phyloP scores from a whole-genome alignment of 2,797 vertebrate species.

The Pogonophryne albipinna region DNA sequence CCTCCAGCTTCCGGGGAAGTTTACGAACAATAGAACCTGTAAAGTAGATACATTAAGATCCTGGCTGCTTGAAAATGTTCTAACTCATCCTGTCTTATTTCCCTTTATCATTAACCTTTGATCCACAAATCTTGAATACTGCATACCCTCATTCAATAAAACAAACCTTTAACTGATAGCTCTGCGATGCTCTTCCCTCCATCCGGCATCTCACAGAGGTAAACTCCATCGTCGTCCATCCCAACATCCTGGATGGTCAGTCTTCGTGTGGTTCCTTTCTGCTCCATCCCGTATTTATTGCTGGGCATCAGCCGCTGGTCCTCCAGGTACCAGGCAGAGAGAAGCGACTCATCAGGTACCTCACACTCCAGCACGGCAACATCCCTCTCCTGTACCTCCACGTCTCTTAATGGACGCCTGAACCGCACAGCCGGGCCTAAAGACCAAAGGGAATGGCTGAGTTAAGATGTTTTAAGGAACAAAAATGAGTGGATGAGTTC shows the following conservation, averaged over 20 bases:
- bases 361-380: conserved; percentile 94
- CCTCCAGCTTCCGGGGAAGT: conserved; percentile 93
- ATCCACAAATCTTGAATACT: background rate
- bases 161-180: conserved; percentile 92
- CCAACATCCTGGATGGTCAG: conserved; percentile 92
- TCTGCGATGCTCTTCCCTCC: conserved; percentile 94
- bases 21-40: conserved; percentile 91
- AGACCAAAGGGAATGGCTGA: background rate
- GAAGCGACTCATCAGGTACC: conserved; percentile 90
- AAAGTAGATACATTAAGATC: background rate
- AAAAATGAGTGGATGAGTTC: background rate
- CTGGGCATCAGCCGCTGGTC: conserved; percentile 92
- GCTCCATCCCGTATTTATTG: conserved; percentile 93
- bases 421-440: conserved; percentile 91
- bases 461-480: background rate
- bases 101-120: background rate
- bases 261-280: conserved; percentile 87
- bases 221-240: conserved; percentile 93
- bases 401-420: conserved; percentile 86
- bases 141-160: background rate
- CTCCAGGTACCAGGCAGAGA: conserved; percentile 93
- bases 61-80: background rate
- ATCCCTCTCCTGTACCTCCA: conserved; percentile 90
- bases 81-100: background rate
- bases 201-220: conserved; percentile 96